Evolutionary conservation across 2,888 invertebrate genomes (phyloP), one percentile per base, ranked within the genome.

Genomic region (Machimus atricapillus): DNA sequence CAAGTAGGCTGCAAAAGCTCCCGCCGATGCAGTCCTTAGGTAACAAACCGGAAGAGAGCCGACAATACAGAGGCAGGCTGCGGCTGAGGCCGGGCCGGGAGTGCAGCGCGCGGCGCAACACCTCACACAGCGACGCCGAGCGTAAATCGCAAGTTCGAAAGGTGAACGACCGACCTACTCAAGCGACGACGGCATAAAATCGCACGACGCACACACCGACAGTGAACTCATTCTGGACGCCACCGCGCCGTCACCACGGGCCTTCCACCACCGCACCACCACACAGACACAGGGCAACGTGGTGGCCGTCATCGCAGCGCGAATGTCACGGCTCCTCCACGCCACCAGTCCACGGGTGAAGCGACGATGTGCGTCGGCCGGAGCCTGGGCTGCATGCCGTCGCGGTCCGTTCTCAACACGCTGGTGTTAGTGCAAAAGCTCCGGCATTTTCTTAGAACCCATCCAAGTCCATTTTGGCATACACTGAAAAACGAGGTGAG

Each of bases 101-200:
- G 66, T 66, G 66, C 66, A 66, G 66, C 66, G 66, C 66, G 89
- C 87, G 88, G 58, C 58, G 89, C 87, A 88, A 88, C 89, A 89
- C 89, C 89, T 88, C 88, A 52, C 52, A 52, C 52, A 52, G 89
- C 87, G 86, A 88, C 88, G 89, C 56, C 81, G 88, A 31, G 58
- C 56, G 78, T 56, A 87, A 86, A 87, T 86, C 86, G 83, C 91
- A 91, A 91, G 91, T 91, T 91, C 90, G 91, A 90, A 90, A 91
- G 92, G 91, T 93, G 91, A 92, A 92, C 91, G 92, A 92, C 93
- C 93, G 93, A 93, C 93, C 93, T 93, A 93, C 93, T 93, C 93
- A 93, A 91, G 92, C 92, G 91, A 91, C 91, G 87, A 87, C 88
- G 87, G 87, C 82, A 88, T 87, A 88, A 87, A 88, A 88, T 88